Percentiles rank a stretch among this genome's conserved stretches.
Evolutionary conservation across 2,113 vertebrate species (phyloP).

Genomic region (Notarius quadriscutis): DNA sequence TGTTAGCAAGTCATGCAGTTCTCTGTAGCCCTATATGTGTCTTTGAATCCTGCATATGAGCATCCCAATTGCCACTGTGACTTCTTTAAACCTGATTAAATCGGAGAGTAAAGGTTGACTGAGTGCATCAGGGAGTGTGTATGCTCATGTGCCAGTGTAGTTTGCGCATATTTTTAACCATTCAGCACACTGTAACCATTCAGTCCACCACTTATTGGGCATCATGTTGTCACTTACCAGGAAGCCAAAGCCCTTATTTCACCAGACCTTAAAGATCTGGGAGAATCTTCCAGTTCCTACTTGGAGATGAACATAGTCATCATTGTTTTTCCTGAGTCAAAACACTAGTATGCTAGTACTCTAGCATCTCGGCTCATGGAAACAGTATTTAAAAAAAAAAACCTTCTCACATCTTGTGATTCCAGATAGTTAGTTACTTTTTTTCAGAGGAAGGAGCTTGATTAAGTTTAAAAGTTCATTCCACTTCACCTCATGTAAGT

Average conservation of each 20-base stretch:
- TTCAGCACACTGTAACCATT: not conserved
- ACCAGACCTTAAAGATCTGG: not conserved
- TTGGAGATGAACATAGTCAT: not conserved
- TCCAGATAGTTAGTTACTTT: not conserved
- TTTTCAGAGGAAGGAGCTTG: not conserved
- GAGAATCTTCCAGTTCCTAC: not conserved
- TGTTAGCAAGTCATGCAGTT: not conserved
- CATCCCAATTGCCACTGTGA: not conserved
- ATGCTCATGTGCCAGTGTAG: not conserved
- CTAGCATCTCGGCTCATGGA: not conserved
- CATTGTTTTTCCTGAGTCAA: not conserved
- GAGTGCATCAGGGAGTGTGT: not conserved
- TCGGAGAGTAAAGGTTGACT: not conserved
- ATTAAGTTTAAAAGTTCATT: not conserved
- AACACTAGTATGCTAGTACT: not conserved
- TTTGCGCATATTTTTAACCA: not conserved
- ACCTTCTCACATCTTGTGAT: not conserved
- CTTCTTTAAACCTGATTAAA: not conserved
- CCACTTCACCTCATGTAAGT: not conserved
- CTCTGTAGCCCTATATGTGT: not conserved
- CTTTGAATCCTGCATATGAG: too few relatives aligned
- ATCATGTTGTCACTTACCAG: not conserved
- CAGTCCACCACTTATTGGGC: not conserved
- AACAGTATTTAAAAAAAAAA: not conserved
- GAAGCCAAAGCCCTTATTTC: not conserved